Evolutionary conservation across 2,113 vertebrate genomes (phyloP).

Genomic region (Anas platyrhynchos): DNA sequence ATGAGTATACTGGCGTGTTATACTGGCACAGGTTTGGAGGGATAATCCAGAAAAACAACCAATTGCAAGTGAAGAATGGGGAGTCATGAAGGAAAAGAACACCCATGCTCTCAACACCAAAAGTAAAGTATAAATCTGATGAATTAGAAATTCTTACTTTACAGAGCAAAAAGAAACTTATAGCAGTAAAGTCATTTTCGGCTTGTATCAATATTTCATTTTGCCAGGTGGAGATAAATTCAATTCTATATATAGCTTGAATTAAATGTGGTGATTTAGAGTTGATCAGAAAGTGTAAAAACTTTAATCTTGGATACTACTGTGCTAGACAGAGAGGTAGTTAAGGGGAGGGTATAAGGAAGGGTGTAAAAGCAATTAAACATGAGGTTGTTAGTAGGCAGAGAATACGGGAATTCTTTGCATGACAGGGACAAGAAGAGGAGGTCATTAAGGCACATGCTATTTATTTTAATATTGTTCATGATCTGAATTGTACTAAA

Average conservation of each 20-base stretch:
- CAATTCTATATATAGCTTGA: neutral
- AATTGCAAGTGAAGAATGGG: neutral
- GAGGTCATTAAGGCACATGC: constrained; percentile 24
- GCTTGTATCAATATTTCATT: neutral
- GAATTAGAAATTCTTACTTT: neutral
- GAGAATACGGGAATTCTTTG: constrained; percentile 3
- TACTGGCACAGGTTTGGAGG: neutral
- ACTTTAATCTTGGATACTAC: neutral
- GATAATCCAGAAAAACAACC: neutral
- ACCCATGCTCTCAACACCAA: neutral
- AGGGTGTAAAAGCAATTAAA: constrained; percentile 2
- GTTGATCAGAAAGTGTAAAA: neutral
- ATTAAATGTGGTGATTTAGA: neutral
- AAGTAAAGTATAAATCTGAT: neutral
- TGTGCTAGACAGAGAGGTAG: neutral
- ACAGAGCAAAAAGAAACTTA: neutral
- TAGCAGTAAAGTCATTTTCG: neutral
- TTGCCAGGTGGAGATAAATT: neutral
- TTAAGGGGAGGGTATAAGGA: neutral
- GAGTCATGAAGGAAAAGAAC: neutral
- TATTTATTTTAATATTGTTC: constrained; percentile 46
- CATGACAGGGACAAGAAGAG: constrained; percentile 20
- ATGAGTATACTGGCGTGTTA: neutral
- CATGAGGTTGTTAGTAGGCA: neutral
- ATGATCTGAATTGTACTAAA: constrained; percentile 31